Evolutionary conservation across 2,113 vertebrate genomes (phyloP).

Genomic region (Crotalus horridus): DNA sequence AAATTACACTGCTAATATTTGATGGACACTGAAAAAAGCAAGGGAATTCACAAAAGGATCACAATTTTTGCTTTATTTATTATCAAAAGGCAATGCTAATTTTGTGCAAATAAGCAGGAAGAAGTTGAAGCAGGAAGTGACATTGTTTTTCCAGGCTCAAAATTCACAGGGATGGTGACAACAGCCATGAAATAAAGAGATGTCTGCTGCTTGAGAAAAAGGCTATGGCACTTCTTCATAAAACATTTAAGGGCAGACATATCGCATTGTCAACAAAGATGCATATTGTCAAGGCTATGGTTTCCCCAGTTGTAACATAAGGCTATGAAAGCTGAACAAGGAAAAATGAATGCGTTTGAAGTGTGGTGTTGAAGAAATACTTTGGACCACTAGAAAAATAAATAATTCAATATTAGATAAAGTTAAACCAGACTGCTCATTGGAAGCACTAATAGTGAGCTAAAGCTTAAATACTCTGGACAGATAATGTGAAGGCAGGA

Average conservation of each 20-base stretch:
- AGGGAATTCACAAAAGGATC: neutral
- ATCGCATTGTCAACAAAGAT: neutral
- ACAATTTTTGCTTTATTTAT: neutral
- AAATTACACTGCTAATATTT: neutral
- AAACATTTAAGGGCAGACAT: neutral
- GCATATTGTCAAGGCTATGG: neutral
- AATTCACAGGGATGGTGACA: neutral
- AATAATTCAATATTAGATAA: neutral
- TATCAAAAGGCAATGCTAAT: neutral
- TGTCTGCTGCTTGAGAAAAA: neutral
- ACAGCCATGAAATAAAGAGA: neutral
- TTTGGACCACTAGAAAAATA: neutral
- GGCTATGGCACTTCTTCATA: neutral
- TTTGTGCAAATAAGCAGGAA: neutral
- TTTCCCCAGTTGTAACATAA: neutral
- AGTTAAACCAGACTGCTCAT: neutral
- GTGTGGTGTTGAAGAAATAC: neutral
- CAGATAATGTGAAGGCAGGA: neutral
- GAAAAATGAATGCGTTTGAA: neutral
- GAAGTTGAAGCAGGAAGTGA: neutral
- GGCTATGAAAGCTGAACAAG: neutral
- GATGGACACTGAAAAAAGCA: neutral
- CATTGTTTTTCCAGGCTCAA: neutral
- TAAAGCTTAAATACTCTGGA: neutral
- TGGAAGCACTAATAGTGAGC: neutral